These are phyloP conservation scores for Polydesmus complanatus DNA, from an alignment of 2,888 invertebrate genomes.

Conservation along the genomic window DNA sequence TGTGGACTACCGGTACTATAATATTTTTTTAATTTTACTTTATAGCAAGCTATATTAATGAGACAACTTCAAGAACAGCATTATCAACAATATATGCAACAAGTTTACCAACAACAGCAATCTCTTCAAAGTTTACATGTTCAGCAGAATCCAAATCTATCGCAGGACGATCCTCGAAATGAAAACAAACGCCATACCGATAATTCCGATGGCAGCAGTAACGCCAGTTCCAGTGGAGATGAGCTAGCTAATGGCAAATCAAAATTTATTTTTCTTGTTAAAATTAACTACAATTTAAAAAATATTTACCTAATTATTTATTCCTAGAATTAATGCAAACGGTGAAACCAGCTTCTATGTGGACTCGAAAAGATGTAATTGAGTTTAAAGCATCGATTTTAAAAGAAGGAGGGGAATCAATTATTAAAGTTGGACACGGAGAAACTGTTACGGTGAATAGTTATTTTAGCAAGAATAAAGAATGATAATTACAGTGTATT, in stretches of 20 bases:
- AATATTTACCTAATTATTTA: not conserved
- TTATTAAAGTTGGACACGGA: conserved; percentile 86
- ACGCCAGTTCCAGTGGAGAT: conserved; percentile 25
- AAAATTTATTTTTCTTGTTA: not conserved
- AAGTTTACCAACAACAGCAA: conserved; percentile 50
- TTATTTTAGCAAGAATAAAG: too few species aligned
- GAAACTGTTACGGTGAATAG: conserved; percentile 81
- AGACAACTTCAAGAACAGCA: conserved; percentile 95
- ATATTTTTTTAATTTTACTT: too few species aligned
- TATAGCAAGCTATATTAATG: conserved; percentile 81
- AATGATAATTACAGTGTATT: not conserved
- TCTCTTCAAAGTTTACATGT: conserved; percentile 20
- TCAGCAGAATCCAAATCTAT: conserved; percentile 23
- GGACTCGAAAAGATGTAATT: conserved; percentile 80
- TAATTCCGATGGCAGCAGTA: conserved; percentile 29
- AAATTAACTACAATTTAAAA: not conserved
- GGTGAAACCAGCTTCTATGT: conserved; percentile 65
- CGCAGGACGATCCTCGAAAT: conserved; percentile 14
- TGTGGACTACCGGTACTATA: not conserved
- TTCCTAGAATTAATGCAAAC: conserved; percentile 18
- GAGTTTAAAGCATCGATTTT: conserved; percentile 80
- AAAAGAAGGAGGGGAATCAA: conserved; percentile 67
- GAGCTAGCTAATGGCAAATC: conserved; percentile 19
- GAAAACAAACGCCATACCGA: conserved; percentile 25
- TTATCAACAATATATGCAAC: conserved; percentile 97